Evolutionary conservation across 1,140 invertebrate genomes (phyloP).

Genomic region (Ostrea edulis): DNA sequence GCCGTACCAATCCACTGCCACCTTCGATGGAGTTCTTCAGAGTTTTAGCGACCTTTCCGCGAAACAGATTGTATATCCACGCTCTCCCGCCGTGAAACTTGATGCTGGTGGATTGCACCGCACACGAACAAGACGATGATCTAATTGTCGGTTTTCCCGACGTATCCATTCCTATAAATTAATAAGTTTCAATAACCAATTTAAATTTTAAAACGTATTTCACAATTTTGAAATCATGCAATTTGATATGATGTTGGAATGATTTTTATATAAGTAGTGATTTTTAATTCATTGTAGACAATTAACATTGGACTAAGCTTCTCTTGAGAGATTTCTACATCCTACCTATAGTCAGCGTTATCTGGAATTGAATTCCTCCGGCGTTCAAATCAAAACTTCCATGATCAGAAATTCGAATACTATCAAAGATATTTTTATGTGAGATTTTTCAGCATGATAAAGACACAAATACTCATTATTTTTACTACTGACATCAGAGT

Average conservation of each 20-base stretch:
- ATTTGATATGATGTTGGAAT: background rate
- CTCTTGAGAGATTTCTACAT: background rate
- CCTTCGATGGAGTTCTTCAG: slow-evolving; percentile 45
- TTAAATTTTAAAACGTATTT: background rate
- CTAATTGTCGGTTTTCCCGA: slow-evolving; percentile 47
- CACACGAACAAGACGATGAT: slow-evolving; percentile 41
- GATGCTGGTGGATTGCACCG: slow-evolving; percentile 50
- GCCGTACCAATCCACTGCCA: background rate
- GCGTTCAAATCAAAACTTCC: slow-evolving; percentile 36
- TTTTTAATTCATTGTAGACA: too few species aligned
- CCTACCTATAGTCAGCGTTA: background rate
- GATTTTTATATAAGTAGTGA: too few species aligned
- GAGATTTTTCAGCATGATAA: background rate
- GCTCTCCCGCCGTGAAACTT: slow-evolving; percentile 61
- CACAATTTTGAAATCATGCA: background rate
- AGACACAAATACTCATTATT: background rate
- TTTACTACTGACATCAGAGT: background rate
- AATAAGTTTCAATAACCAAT: background rate
- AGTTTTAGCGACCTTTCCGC: slow-evolving; percentile 48
- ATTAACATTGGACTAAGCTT: too few species aligned
- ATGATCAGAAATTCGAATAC: slow-evolving; percentile 45
- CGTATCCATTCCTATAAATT: slow-evolving; percentile 47
- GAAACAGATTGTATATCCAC: slow-evolving; percentile 60
- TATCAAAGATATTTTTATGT: background rate
- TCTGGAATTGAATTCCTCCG: background rate